Percentiles rank a stretch among this genome's conserved stretches.
Evolutionary conservation across 2,888 invertebrate species (phyloP).

Genomic region (Apomyelois bistriatella): DNA sequence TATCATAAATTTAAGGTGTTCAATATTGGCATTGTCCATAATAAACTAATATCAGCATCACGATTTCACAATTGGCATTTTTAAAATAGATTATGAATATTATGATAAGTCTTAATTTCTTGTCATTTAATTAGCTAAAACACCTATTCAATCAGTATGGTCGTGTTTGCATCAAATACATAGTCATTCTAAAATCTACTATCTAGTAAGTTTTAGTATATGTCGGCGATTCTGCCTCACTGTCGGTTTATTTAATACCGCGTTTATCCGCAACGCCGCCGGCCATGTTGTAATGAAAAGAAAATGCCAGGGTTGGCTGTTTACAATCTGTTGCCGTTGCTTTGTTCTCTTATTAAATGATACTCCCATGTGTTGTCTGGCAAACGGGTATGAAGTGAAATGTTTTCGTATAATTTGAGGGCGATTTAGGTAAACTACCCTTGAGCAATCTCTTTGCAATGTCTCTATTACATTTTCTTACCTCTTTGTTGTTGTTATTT

Average conservation of each 20-base stretch:
- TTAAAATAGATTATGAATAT: too few species aligned
- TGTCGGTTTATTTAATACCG: slow-evolving; percentile 10
- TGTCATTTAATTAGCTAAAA: too few species aligned
- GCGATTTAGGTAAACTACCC: slow-evolving; percentile 2
- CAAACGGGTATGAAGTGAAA: neutral
- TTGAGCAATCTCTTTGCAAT: neutral
- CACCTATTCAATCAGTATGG: neutral
- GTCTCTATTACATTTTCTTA: neutral
- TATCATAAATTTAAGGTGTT: too few species aligned
- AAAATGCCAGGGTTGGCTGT: slow-evolving; percentile 6
- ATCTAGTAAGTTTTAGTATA: neutral
- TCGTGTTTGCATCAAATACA: neutral
- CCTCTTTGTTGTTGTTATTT: neutral
- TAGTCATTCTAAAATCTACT: neutral
- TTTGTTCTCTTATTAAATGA: slow-evolving; percentile 10
- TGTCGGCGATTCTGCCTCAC: neutral
- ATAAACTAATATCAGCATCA: too few species aligned
- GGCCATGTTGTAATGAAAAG: slow-evolving; percentile 12
- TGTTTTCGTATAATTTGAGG: neutral
- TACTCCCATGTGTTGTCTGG: slow-evolving; percentile 20
- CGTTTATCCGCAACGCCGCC: slow-evolving; percentile 9
- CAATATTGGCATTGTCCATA: too few species aligned
- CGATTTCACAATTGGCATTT: too few species aligned
- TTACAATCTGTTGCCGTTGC: slow-evolving; percentile 13
- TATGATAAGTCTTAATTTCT: too few species aligned